Evolutionary conservation across 35 echinoderm and acorn worm species (phyloP).

Genomic region (Anneissia japonica): DNA sequence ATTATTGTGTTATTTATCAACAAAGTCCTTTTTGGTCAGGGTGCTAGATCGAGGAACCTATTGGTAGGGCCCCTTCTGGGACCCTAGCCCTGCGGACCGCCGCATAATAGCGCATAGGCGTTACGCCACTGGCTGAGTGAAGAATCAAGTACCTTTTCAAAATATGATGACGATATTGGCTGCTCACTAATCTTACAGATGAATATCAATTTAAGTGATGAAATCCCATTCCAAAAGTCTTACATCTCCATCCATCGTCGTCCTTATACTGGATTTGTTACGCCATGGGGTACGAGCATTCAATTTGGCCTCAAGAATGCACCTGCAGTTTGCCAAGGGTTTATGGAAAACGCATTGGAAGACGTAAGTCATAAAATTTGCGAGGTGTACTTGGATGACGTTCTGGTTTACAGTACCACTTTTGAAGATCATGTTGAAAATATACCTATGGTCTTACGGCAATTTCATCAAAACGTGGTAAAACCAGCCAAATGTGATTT

Average conservation of each 20-base stretch:
- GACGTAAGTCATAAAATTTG: slow-evolving; percentile 16
- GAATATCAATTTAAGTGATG: slow-evolving; percentile 9
- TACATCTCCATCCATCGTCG: neutral
- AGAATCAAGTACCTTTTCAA: slow-evolving; percentile 1
- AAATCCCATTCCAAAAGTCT: neutral
- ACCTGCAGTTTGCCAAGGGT: no score
- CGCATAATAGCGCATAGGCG: no score
- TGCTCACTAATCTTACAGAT: neutral
- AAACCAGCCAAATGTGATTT: slow-evolving; percentile 45
- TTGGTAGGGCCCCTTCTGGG: no score
- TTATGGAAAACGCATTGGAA: slow-evolving; percentile 45
- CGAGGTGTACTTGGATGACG: slow-evolving; percentile 32
- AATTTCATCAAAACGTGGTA: slow-evolving; percentile 26
- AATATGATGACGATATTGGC: slow-evolving; percentile 25
- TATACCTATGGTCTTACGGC: slow-evolving; percentile 8
- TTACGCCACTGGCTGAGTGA: no score
- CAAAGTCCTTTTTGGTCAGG: no score
- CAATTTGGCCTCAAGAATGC: no score
- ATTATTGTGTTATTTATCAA: no score
- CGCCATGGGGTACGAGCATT: no score
- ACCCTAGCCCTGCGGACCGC: no score
- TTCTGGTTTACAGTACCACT: slow-evolving; percentile 33
- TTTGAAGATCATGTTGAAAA: slow-evolving; percentile 44
- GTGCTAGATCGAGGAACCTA: no score
- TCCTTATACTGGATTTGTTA: no score